Conservation (phyloP, 2,113 vertebrate genomes). For the Tragulus kanchil region DNA sequence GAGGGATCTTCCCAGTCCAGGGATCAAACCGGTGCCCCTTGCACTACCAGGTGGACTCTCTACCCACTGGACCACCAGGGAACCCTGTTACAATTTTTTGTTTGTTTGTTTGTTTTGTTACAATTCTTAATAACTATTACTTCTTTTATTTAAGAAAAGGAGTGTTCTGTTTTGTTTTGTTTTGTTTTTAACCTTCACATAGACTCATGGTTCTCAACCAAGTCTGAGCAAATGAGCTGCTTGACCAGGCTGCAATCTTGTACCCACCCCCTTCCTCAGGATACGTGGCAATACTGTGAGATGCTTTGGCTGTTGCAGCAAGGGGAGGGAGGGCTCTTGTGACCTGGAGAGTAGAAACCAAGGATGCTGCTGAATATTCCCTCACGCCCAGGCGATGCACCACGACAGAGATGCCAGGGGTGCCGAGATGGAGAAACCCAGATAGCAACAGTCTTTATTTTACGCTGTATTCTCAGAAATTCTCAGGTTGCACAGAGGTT, state of each 20-base stretch:
- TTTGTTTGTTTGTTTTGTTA: neutral
- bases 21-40: too few relatives aligned
- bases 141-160: constrained; percentile 6
- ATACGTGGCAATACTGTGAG: neutral
- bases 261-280: neutral
- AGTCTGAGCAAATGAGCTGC: neutral
- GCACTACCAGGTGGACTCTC: too few relatives aligned
- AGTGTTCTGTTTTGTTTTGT: neutral
- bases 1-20: too few relatives aligned
- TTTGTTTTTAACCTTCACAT: neutral
- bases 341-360: neutral
- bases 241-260: neutral
- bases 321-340: neutral
- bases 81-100: too few relatives aligned
- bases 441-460: neutral
- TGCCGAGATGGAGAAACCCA: neutral
- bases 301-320: neutral
- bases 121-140: neutral
- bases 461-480: neutral
- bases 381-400: rapidly evolving
- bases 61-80: too few relatives aligned
- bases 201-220: neutral
- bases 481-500: neutral
- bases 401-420: rapidly evolving
- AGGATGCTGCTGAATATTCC: neutral